Evolutionary conservation across 2,113 vertebrate genomes (phyloP).

Genomic region (Leptosomus discolor): DNA sequence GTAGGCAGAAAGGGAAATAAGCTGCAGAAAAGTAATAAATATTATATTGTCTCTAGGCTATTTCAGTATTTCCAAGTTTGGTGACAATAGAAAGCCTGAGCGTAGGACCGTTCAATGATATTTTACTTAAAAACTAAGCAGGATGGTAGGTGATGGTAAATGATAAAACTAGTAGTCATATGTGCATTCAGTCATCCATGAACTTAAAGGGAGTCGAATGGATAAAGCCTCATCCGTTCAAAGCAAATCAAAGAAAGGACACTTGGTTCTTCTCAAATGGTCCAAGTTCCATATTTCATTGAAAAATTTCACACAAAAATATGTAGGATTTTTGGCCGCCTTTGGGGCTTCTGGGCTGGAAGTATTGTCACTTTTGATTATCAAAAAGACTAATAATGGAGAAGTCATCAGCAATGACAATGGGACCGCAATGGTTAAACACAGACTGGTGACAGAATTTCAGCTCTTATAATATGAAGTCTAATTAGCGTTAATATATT

Average conservation of each 20-base stretch:
- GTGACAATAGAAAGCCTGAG: background rate
- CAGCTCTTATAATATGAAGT: background rate
- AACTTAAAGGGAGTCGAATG: background rate
- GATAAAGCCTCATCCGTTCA: background rate
- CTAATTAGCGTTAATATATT: conserved; percentile 13
- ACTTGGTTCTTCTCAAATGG: background rate
- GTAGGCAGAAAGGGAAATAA: background rate
- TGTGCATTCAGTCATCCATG: background rate
- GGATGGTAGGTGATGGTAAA: background rate
- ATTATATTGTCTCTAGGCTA: background rate
- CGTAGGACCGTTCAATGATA: background rate
- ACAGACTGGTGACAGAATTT: background rate
- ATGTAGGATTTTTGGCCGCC: background rate
- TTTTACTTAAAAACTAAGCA: background rate
- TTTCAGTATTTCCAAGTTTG: background rate
- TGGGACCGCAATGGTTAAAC: background rate
- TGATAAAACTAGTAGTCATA: background rate
- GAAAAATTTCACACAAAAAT: background rate
- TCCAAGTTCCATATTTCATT: background rate
- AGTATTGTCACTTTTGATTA: background rate
- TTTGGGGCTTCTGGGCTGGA: background rate
- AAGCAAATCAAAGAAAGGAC: background rate
- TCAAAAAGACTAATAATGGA: background rate
- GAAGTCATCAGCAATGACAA: background rate
- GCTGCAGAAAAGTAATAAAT: background rate